Evolutionary conservation across 2,797 vertebrate genomes (phyloP).

Genomic region (Silurus aristotelis): DNA sequence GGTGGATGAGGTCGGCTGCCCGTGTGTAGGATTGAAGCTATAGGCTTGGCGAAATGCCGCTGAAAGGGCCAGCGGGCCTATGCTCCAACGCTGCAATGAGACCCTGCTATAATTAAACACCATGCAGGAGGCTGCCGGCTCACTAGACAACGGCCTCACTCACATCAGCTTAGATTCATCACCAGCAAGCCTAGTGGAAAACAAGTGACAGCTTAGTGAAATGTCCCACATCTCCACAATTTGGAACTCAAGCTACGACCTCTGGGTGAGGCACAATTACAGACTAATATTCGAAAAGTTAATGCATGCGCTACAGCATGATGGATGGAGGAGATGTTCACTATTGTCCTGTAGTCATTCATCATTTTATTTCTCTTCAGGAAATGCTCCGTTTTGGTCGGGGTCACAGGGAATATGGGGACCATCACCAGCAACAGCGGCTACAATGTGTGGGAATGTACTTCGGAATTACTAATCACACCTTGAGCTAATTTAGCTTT

Average conservation of each 20-base stretch:
- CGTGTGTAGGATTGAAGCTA: conserved; percentile 58
- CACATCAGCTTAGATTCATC: conserved; percentile 31
- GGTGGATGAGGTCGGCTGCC: conserved; percentile 71
- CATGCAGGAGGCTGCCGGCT: conserved; percentile 23
- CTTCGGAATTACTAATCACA: not conserved
- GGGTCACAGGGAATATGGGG: not conserved
- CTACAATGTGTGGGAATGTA: too few relatives aligned
- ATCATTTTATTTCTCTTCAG: not conserved
- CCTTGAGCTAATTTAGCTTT: too few relatives aligned
- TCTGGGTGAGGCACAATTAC: conserved; percentile 5
- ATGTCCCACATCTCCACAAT: conserved; percentile 11
- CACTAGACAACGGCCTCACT: conserved; percentile 32
- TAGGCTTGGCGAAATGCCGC: conserved; percentile 23
- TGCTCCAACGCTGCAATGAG: conserved; percentile 28
- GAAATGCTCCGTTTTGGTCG: not conserved
- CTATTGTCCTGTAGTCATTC: not conserved
- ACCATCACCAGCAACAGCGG: not conserved
- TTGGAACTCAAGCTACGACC: not conserved
- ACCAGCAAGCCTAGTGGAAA: conserved; percentile 27
- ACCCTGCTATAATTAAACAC: conserved; percentile 47
- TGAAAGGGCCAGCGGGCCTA: conserved; percentile 27
- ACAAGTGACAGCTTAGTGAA: conserved; percentile 30
- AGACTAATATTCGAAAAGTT: conserved; percentile 2
- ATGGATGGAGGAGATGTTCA: not conserved
- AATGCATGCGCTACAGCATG: not conserved